phyloP scores from a whole-genome alignment of 2,888 invertebrate genomes.

The Eristalis tenax region DNA sequence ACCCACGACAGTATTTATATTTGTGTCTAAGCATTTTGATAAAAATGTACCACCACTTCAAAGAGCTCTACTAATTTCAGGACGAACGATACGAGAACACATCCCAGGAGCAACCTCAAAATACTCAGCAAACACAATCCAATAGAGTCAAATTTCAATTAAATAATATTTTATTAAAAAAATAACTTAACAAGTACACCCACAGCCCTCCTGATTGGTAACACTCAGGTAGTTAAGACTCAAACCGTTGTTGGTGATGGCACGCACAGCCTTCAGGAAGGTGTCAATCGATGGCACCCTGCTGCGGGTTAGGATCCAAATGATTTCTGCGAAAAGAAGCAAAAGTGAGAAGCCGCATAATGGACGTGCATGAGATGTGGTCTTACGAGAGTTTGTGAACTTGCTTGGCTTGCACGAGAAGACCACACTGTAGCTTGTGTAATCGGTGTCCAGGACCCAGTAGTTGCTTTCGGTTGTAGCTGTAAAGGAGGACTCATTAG shows the following conservation, averaged over 20 bases:
- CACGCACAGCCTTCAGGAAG: constrained; percentile 23
- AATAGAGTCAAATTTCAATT: background rate
- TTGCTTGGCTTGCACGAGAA: constrained; percentile 19
- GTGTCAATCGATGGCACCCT: constrained; percentile 37
- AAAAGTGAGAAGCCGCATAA: background rate
- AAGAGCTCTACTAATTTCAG: too few relatives aligned
- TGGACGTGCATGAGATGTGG: background rate
- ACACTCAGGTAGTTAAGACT: constrained; percentile 26
- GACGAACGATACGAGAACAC: too few relatives aligned
- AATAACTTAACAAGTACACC: background rate
- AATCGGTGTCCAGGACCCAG: constrained; percentile 54
- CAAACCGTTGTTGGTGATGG: constrained; percentile 25
- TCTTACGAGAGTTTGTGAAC: background rate
- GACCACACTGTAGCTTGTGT: constrained; percentile 46
- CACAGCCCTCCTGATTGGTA: constrained; percentile 35
- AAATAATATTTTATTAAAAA: background rate
- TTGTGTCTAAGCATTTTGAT: too few relatives aligned
- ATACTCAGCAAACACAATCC: too few relatives aligned
- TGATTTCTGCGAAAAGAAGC: constrained; percentile 13
- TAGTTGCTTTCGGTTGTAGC: constrained; percentile 49
- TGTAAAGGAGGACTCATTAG: background rate
- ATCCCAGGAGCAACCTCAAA: too few relatives aligned
- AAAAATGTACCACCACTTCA: too few relatives aligned
- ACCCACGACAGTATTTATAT: too few relatives aligned
- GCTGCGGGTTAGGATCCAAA: constrained; percentile 47